A percentile compares a stretch with the other conserved stretches of the same genome.
These are phyloP conservation scores for Sakesphorus luctuosus DNA, from an alignment of 2,113 vertebrate genomes.

Conservation along the genomic window DNA sequence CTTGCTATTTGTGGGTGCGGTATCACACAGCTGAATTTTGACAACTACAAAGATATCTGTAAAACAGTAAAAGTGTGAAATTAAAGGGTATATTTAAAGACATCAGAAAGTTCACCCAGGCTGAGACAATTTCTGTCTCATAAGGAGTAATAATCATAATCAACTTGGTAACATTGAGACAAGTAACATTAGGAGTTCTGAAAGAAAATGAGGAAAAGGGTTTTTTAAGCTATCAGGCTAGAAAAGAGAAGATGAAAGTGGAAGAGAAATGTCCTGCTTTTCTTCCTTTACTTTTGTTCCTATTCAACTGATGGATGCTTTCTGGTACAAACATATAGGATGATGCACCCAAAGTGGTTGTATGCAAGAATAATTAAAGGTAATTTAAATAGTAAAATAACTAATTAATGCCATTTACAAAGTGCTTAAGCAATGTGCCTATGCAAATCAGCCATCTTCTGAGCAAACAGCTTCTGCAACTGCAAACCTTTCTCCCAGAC, in stretches of 20 bases:
- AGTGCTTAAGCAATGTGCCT: not conserved
- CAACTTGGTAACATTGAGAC: not conserved
- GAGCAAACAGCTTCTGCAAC: not conserved
- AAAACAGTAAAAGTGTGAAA: not conserved
- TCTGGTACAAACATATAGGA: not conserved
- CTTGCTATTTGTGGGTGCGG: not conserved
- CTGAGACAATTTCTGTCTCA: not conserved
- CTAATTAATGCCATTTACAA: not conserved
- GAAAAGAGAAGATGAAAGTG: not conserved
- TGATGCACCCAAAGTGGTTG: not conserved
- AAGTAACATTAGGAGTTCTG: not conserved
- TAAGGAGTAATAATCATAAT: not conserved
- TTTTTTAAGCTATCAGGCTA: not conserved
- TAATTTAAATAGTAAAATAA: conserved; percentile 48
- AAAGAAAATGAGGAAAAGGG: not conserved
- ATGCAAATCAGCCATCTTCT: not conserved
- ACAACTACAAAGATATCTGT: not conserved
- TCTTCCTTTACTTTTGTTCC: not conserved
- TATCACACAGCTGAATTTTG: not conserved
- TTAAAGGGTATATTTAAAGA: not conserved
- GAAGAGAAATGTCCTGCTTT: not conserved
- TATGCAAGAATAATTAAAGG: conserved; percentile 9
- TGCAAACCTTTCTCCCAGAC: not conserved
- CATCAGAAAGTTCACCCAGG: not conserved
- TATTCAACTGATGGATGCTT: not conserved